Percentiles rank a stretch among this genome's conserved stretches.
phyloP scores from a whole-genome alignment of 2,797 vertebrate genomes.

The Sorex maritimensis region DNA sequence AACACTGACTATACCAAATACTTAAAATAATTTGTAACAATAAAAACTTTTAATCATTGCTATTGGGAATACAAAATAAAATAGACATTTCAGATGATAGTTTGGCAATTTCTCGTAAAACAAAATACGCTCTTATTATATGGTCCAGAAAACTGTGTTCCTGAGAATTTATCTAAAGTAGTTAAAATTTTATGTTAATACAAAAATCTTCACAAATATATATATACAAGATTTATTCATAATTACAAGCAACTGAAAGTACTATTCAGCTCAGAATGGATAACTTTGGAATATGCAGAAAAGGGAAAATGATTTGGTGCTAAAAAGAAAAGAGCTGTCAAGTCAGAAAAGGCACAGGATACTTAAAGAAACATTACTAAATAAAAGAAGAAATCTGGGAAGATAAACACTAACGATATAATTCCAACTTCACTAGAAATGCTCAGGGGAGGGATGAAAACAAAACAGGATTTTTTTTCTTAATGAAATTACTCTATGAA shows the following conservation, averaged over 20 bases:
- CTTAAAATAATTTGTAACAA: not conserved
- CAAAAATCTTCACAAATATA: not conserved
- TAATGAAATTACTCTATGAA: not conserved
- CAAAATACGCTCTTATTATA: not conserved
- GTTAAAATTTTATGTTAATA: not conserved
- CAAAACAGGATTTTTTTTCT: not conserved
- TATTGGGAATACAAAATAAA: not conserved
- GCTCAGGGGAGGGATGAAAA: not conserved
- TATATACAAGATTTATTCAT: slow-evolving; percentile 6
- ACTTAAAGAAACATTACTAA: slow-evolving; percentile 16
- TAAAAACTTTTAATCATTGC: not conserved
- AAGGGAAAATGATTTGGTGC: not conserved
- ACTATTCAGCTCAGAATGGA: not conserved
- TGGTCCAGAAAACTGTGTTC: not conserved
- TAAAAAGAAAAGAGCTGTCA: slow-evolving; percentile 4
- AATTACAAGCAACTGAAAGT: not conserved
- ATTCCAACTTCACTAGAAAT: not conserved
- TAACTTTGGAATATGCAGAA: not conserved
- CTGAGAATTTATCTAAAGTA: not conserved
- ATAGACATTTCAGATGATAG: not conserved
- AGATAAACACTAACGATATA: not conserved
- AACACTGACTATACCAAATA: not conserved
- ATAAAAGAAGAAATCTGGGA: slow-evolving; percentile 41
- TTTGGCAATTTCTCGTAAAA: not conserved
- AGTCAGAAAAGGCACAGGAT: not conserved